Evolutionary conservation across 2,888 invertebrate species (phyloP).

Genomic region (Malacosoma neustria): DNA sequence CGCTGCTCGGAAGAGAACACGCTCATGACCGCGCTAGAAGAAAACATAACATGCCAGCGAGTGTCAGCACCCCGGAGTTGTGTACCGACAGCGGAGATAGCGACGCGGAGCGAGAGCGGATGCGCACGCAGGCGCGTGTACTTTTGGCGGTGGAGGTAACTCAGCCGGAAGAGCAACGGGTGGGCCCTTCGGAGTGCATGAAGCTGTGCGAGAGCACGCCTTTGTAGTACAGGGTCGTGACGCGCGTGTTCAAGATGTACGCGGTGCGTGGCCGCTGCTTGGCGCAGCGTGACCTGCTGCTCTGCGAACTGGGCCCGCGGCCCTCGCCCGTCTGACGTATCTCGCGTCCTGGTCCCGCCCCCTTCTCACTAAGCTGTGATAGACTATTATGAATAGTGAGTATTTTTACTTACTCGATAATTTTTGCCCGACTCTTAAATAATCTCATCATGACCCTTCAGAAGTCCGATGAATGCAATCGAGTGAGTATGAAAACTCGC

Average conservation of each 20-base stretch:
- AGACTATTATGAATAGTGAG: too few species aligned
- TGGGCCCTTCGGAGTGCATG: slow-evolving; percentile 39
- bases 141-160: slow-evolving; percentile 57
- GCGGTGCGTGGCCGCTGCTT: slow-evolving; percentile 40
- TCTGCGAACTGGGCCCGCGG: slow-evolving; percentile 16
- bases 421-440: too few species aligned
- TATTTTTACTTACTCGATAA: too few species aligned
- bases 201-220: slow-evolving; percentile 36
- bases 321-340: slow-evolving; percentile 26
- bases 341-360: slow-evolving; percentile 19
- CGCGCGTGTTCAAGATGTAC: slow-evolving; percentile 68
- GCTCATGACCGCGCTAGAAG: slow-evolving; percentile 22
- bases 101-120: slow-evolving; percentile 7
- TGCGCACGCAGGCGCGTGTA: slow-evolving; percentile 30
- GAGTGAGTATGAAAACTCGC: too few species aligned
- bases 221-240: slow-evolving; percentile 65
- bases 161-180: slow-evolving; percentile 27
- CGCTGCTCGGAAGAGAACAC: slow-evolving; percentile 45
- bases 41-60: slow-evolving; percentile 31
- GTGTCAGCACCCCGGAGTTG: slow-evolving; percentile 65
- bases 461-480: too few species aligned
- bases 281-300: slow-evolving; percentile 19
- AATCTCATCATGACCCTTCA: too few species aligned
- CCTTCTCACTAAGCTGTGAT: slow-evolving; percentile 66
- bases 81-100: slow-evolving; percentile 14